Conservation (phyloP, 2,113 vertebrate genomes). For the Canis aureus region DNA sequence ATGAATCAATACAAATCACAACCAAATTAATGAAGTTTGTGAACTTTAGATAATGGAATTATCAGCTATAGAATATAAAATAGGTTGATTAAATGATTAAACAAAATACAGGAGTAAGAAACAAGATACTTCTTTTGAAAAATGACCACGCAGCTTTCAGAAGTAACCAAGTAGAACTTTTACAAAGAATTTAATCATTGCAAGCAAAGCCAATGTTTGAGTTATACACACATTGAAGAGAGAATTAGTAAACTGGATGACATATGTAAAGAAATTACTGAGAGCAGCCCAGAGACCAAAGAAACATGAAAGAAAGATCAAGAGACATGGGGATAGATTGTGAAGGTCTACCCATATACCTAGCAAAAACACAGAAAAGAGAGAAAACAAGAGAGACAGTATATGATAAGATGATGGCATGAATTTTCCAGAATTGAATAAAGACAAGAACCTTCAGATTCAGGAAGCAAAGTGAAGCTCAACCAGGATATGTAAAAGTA, state of each 20-base stretch:
- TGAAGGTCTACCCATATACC: background rate
- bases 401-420: background rate
- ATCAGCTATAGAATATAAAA: slow-evolving; percentile 41
- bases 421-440: slow-evolving; percentile 24
- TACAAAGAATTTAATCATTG: background rate
- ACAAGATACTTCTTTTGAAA: background rate
- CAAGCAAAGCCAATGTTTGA: background rate
- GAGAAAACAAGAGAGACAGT: background rate
- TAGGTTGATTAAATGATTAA: slow-evolving; percentile 26
- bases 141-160: background rate
- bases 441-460: slow-evolving; percentile 37
- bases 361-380: background rate
- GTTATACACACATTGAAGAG: slow-evolving; percentile 25
- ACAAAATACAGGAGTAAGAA: slow-evolving; percentile 40
- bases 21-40: background rate
- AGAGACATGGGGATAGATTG: background rate
- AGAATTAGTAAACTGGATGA: background rate
- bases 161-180: slow-evolving; percentile 42
- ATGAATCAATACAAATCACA: background rate
- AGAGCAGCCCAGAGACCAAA: background rate
- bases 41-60: slow-evolving; percentile 5
- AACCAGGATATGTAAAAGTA: slow-evolving; percentile 12
- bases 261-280: background rate
- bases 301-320: background rate
- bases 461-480: slow-evolving; percentile 15